phyloP scores from a whole-genome alignment of 2,888 invertebrate genomes.

The Crocallis elinguaria region DNA sequence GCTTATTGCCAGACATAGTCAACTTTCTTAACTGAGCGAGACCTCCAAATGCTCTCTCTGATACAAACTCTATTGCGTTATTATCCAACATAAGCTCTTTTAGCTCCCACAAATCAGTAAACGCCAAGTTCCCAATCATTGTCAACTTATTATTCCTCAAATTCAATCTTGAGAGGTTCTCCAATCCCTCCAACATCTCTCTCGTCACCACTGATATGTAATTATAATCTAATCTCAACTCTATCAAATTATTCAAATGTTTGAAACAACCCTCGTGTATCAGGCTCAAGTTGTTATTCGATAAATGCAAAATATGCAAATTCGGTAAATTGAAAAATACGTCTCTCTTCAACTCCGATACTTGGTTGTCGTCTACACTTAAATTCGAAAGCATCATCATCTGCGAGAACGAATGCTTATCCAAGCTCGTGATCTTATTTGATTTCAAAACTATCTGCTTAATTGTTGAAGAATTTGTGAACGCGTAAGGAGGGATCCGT shows the following conservation, averaged over 20 bases:
- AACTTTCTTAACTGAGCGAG: constrained; percentile 88
- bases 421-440: constrained; percentile 88
- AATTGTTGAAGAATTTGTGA: constrained; percentile 90
- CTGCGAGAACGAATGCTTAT: constrained; percentile 89
- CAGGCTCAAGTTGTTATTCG: constrained; percentile 93
- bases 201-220: constrained; percentile 90
- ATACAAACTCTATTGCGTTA: constrained; percentile 88
- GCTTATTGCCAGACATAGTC: constrained; percentile 89
- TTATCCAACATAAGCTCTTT: constrained; percentile 89
- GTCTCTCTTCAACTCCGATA: constrained; percentile 89
- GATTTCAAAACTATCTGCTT: constrained; percentile 88
- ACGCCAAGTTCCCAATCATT: constrained; percentile 91
- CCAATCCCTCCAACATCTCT: constrained; percentile 90
- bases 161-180: constrained; percentile 89
- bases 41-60: constrained; percentile 91
- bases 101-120: constrained; percentile 90
- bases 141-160: constrained; percentile 90
- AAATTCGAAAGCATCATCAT: constrained; percentile 88
- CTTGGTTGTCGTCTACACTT: constrained; percentile 90
- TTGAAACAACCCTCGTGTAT: constrained; percentile 94
- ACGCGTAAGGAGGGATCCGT: constrained; percentile 89
- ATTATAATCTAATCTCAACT: constrained; percentile 91
- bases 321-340: constrained; percentile 90
- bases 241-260: constrained; percentile 89
- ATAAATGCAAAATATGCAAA: constrained; percentile 90